These are phyloP conservation scores for Diorhabda carinulata DNA, from an alignment of 1,140 invertebrate genomes.

Conservation along the genomic window DNA sequence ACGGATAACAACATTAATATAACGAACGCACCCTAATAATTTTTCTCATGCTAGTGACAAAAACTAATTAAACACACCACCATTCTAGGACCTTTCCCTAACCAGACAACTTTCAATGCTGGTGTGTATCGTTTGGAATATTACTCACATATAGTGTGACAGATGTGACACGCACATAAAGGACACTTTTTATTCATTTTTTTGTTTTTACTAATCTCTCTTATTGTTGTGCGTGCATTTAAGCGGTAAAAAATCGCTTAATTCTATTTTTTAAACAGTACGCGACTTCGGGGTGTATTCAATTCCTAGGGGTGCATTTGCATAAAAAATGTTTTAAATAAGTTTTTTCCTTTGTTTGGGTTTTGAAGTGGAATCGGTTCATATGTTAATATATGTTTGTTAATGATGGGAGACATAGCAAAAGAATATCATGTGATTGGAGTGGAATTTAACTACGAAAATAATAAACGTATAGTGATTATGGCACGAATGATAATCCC, in stretches of 20 bases:
- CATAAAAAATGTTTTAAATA: conserved; percentile 3
- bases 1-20: too few species aligned
- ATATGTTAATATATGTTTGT: neutral
- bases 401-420: too few species aligned
- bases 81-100: too few species aligned
- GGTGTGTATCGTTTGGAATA: neutral
- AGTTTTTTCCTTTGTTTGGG: neutral
- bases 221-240: neutral
- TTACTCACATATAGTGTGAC: conserved; percentile 2
- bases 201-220: conserved; percentile 2
- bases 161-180: neutral
- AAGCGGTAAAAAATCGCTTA: conserved; percentile 2
- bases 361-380: neutral
- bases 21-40: too few species aligned
- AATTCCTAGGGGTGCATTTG: neutral
- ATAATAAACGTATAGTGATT: too few species aligned
- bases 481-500: too few species aligned
- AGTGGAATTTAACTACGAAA: too few species aligned
- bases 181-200: neutral
- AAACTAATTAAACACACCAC: neutral
- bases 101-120: neutral
- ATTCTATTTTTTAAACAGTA: neutral
- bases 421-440: too few species aligned
- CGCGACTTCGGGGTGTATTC: too few species aligned
- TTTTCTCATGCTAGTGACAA: neutral